These are phyloP conservation scores for Phocoena sinus DNA, from an alignment of 2,113 vertebrate genomes.

Conservation along the genomic window DNA sequence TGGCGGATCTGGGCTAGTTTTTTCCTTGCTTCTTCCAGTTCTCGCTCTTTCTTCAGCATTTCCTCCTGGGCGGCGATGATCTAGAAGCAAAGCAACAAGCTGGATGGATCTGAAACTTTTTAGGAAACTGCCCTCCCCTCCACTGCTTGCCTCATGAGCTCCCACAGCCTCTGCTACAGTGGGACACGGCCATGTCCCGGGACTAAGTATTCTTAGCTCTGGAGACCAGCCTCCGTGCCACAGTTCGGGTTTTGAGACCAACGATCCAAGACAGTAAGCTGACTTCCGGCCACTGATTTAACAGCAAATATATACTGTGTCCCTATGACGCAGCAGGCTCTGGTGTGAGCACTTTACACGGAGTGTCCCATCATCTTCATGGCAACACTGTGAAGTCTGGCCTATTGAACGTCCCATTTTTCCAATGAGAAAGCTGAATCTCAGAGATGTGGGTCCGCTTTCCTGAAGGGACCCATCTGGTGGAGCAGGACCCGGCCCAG, in stretches of 20 bases:
- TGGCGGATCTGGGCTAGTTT: constrained; percentile 98
- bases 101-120: not conserved
- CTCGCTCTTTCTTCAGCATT: constrained; percentile 98
- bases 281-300: not conserved
- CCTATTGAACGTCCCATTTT: not conserved
- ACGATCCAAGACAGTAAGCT: not conserved
- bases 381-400: rapidly evolving
- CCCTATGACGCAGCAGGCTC: not conserved
- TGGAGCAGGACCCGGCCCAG: not conserved
- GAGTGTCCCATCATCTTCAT: rapidly evolving
- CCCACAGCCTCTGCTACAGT: rapidly evolving
- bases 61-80: constrained; percentile 99
- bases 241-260: not conserved
- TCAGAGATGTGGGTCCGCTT: not conserved
- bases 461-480: too few species aligned
- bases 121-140: not conserved
- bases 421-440: not conserved
- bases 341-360: not conserved
- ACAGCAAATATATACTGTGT: not conserved
- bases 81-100: constrained; percentile 75
- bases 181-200: rapidly evolving
- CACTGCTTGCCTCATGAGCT: not conserved
- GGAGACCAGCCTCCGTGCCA: not conserved
- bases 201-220: not conserved
- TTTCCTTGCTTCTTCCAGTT: constrained; percentile 97